Evolutionary conservation across 37 sponge, comb jelly and placozoan species (phyloP).

Genomic region (Sycon ciliatum): DNA sequence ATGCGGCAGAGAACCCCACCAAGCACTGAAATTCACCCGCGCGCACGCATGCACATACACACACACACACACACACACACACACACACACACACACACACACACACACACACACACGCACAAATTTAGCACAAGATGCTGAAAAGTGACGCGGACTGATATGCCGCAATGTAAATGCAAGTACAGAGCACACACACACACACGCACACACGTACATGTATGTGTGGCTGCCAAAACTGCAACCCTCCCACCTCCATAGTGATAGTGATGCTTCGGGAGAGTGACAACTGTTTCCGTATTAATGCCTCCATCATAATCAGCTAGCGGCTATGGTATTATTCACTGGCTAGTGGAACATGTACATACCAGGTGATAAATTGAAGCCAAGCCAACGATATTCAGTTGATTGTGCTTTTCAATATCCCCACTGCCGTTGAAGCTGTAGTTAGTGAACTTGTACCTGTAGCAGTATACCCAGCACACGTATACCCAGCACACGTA

Average conservation of each 20-base stretch:
- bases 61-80: slow-evolving; percentile 10
- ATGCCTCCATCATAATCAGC: neutral
- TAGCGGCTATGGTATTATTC: neutral
- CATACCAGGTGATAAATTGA: too few species aligned
- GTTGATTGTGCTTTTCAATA: too few species aligned
- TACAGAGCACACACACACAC: neutral
- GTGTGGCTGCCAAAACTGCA: neutral
- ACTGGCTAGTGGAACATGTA: neutral
- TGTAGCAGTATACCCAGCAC: too few species aligned
- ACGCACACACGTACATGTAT: neutral
- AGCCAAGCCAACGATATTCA: too few species aligned
- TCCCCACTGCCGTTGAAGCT: too few species aligned
- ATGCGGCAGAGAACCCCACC: slow-evolving; percentile 37
- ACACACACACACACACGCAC: neutral
- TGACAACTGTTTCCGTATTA: neutral
- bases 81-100: slow-evolving; percentile 5
- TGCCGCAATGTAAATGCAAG: too few species aligned
- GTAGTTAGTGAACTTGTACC: too few species aligned
- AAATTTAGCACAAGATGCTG: too few species aligned
- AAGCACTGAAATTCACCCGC: too few species aligned
- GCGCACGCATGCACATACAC: neutral
- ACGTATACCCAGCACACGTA: too few species aligned
- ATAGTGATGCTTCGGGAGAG: neutral
- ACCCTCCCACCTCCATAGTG: neutral
- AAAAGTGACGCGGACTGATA: too few species aligned